Evolutionary conservation across 2,113 vertebrate species (phyloP).

Genomic region (Bubo scandiacus): DNA sequence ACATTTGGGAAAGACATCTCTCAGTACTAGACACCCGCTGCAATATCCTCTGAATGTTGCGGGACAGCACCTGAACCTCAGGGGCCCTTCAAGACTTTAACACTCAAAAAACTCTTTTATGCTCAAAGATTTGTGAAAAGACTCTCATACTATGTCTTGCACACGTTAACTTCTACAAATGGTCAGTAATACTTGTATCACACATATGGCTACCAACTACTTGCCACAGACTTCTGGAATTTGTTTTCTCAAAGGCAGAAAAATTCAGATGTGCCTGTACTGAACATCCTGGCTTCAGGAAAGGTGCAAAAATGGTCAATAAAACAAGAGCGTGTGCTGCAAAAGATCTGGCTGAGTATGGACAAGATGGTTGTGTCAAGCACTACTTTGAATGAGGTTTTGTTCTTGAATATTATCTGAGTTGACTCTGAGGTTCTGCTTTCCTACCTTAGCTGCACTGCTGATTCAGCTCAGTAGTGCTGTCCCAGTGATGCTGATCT

Average conservation of each 20-base stretch:
- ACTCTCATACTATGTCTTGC: neutral
- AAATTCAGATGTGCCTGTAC: neutral
- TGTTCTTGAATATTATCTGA: neutral
- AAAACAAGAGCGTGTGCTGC: neutral
- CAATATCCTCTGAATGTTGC: neutral
- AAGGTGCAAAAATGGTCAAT: neutral
- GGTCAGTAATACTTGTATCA: neutral
- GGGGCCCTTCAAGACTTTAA: neutral
- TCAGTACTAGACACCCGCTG: neutral
- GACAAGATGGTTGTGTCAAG: neutral
- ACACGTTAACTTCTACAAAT: neutral
- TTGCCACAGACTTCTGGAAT: neutral
- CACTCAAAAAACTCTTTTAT: neutral
- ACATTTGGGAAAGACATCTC: neutral
- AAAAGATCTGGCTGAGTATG: neutral
- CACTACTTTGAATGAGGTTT: neutral
- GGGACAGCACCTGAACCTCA: neutral
- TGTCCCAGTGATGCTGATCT: neutral
- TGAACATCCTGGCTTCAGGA: neutral
- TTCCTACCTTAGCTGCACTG: neutral
- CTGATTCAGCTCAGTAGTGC: neutral
- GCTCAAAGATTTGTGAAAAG: neutral
- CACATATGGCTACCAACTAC: neutral
- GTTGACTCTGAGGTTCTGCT: neutral
- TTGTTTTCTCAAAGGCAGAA: neutral